Base-by-base conservation (phyloP, 2,888 invertebrate species). In the Enoplolaimus lenunculus region DNA sequence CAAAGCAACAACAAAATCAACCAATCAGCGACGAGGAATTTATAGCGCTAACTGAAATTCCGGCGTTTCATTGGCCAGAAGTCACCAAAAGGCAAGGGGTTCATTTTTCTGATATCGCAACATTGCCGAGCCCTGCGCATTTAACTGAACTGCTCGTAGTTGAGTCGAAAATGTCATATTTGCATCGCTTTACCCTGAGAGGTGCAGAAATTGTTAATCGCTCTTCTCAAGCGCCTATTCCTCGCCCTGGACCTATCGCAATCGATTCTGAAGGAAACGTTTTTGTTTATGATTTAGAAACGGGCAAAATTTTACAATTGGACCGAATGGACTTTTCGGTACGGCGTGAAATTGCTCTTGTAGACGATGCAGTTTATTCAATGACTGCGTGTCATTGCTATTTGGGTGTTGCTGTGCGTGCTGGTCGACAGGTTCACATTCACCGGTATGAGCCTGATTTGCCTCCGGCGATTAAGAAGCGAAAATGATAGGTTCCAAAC, bases 321-420 rank as follows among this genome's bases (percentile, higher is more conserved):
- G 66, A 72, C 66, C 57, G 29, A 7, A 29, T 29, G 21, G 62
- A 59, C 26, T 71, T 69, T 33, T 71, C 71, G 33, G 34, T 34
- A 33, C 1, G 21, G 1, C n/a, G 60, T 26, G 71, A 72, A 28
- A 29, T 72, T 13, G 64, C 71, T 28, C 26, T 71, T 26, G 62
- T 71, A 13, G 72, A 72, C 60, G 72, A 72, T 3, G 2, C 28
- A 31, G 69, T 71, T 2, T 71, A 68, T 45, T 69, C 71, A 28
- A 66, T 72, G n/a, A 72, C 69, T 16, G 72, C 72, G 16, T 64
- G 60, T 33, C 69, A 69, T 57, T 71, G 72, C 13, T 72, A 70
- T 31, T 57, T 72, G 1, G 71, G 71, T 28, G 69, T 72, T 2
- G 71, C 72, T 1, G 59, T 69, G 16, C 57, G 71, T 13, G 67